Conservation (phyloP, 2,113 vertebrate genomes). For the Turdus rufiventris region DNA sequence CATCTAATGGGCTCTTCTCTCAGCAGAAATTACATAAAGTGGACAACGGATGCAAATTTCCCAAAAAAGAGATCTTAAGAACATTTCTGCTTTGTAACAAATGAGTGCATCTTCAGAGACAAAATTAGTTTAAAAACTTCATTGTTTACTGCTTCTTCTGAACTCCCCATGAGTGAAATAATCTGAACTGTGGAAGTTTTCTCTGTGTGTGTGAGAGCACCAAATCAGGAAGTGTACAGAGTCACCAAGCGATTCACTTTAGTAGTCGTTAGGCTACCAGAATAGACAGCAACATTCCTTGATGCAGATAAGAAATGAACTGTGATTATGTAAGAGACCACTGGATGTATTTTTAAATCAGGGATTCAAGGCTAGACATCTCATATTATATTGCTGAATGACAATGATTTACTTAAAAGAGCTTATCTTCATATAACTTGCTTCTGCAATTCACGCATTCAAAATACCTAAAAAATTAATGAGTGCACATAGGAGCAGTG, state of each 20-base stretch:
- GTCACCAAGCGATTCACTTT: neutral
- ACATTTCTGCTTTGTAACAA: neutral
- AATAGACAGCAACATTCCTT: neutral
- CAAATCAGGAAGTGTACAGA: neutral
- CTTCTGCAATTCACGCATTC: neutral
- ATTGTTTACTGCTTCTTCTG: neutral
- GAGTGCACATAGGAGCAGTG: neutral
- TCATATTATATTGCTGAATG: neutral
- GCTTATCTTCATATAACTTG: neutral
- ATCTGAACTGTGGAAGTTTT: neutral
- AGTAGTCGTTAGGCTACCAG: neutral
- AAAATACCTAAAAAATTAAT: neutral
- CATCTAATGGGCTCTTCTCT: neutral
- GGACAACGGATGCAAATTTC: neutral
- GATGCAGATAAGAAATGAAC: constrained; percentile 28
- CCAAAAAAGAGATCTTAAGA: neutral
- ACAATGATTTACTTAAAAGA: neutral
- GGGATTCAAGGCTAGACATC: neutral
- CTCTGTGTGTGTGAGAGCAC: neutral
- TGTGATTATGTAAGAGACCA: constrained; percentile 26
- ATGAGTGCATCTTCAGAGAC: neutral
- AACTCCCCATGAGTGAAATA: neutral
- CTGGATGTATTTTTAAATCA: constrained; percentile 3
- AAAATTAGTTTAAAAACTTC: neutral
- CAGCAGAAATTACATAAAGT: neutral